Conservation (phyloP, 2,113 vertebrate genomes). For the Cariama cristata region DNA sequence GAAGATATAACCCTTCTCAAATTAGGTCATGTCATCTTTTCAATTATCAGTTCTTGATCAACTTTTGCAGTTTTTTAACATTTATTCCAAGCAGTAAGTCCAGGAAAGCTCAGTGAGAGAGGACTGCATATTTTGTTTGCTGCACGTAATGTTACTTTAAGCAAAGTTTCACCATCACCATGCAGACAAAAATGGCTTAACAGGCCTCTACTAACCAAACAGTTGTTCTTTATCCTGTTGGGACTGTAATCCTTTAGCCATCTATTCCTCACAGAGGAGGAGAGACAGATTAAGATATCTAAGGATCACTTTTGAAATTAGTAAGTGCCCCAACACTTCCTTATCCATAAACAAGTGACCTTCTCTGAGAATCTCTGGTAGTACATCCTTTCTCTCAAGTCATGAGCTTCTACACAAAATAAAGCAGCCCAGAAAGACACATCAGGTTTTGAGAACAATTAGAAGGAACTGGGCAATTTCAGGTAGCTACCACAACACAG, state of each 20-base stretch:
- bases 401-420: not conserved
- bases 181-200: not conserved
- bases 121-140: not conserved
- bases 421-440: not conserved
- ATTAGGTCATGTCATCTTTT: slow-evolving; percentile 52
- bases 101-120: not conserved
- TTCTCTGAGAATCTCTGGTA: not conserved
- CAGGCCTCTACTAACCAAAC: not conserved
- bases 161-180: not conserved
- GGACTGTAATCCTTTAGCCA: not conserved
- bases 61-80: slow-evolving; percentile 1
- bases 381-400: not conserved
- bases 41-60: slow-evolving; percentile 58
- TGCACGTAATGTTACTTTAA: not conserved
- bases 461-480: not conserved
- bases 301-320: not conserved
- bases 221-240: not conserved
- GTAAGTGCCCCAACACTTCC: not conserved
- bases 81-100: not conserved
- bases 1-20: slow-evolving; percentile 26
- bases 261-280: not conserved
- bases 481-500: not conserved
- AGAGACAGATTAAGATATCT: not conserved
- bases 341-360: not conserved
- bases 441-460: not conserved